These are phyloP conservation scores for Sandelia bainsii DNA, from an alignment of 2,797 vertebrate species.

Conservation along the genomic window DNA sequence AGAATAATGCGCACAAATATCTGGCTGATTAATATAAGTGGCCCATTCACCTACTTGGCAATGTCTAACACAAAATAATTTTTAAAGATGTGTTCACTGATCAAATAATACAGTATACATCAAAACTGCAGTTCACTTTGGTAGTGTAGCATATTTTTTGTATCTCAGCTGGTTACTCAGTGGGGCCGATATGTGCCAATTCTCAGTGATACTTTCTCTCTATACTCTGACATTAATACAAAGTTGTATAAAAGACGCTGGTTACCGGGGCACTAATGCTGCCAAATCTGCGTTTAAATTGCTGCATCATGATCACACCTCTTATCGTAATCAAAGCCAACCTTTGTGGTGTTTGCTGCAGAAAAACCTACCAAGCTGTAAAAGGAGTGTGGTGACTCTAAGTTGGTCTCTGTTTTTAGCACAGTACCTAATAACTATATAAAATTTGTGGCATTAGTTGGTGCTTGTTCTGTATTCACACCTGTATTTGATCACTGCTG, in stretches of 20 bases:
- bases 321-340: background rate
- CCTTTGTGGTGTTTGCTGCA: background rate
- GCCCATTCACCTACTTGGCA: background rate
- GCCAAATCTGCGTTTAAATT: background rate
- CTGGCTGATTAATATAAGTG: no score
- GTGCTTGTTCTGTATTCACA: slow-evolving; percentile 1
- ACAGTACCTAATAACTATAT: background rate
- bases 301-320: background rate
- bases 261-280: background rate
- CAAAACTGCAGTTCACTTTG: background rate
- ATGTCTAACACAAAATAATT: slow-evolving; percentile 2
- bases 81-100: background rate
- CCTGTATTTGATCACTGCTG: slow-evolving; percentile 7
- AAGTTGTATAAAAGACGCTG: background rate
- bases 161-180: background rate
- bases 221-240: background rate
- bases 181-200: background rate
- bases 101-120: background rate
- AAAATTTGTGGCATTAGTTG: background rate
- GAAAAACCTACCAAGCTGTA: background rate
- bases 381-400: background rate
- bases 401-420: background rate
- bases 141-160: no score
- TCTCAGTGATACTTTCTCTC: background rate
- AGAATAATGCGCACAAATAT: background rate